Percentiles rank a stretch among this genome's conserved stretches.
phyloP scores from a whole-genome alignment of 2,113 vertebrate genomes.

The Crotalus helleri region DNA sequence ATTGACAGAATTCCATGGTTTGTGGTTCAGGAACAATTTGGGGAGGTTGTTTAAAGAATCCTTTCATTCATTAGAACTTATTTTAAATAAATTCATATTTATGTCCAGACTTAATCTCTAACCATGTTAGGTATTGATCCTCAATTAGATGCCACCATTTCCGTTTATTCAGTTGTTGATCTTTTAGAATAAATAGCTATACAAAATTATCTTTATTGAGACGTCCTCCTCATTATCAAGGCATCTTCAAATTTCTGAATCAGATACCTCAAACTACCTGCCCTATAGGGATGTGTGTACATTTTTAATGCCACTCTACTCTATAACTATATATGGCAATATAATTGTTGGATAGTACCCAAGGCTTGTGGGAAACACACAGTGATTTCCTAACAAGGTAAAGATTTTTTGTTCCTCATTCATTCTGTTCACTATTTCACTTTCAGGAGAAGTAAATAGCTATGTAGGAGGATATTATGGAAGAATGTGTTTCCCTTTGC shows the following conservation, averaged over 20 bases:
- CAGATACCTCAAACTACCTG: rapidly evolving
- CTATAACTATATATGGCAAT: neutral
- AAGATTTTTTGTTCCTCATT: neutral
- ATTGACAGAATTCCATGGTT: neutral
- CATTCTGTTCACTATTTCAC: neutral
- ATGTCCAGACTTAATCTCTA: neutral
- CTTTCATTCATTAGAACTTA: neutral
- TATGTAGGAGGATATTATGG: neutral
- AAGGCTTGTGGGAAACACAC: neutral
- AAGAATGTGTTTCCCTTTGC: neutral
- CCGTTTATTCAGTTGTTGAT: neutral
- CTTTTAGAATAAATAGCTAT: neutral
- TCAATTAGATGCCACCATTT: constrained; percentile 1
- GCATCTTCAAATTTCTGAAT: neutral
- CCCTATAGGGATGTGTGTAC: neutral
- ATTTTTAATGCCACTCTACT: neutral
- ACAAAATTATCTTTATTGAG: rapidly evolving
- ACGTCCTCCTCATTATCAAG: neutral
- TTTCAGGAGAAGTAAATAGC: neutral
- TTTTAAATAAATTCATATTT: neutral
- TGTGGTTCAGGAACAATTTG: neutral
- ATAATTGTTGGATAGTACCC: neutral
- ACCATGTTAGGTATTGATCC: neutral
- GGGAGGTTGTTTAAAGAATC: neutral
- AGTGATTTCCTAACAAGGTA: neutral